Conservation (phyloP, 2,113 vertebrate genomes). For the Carollia perspicillata region DNA sequence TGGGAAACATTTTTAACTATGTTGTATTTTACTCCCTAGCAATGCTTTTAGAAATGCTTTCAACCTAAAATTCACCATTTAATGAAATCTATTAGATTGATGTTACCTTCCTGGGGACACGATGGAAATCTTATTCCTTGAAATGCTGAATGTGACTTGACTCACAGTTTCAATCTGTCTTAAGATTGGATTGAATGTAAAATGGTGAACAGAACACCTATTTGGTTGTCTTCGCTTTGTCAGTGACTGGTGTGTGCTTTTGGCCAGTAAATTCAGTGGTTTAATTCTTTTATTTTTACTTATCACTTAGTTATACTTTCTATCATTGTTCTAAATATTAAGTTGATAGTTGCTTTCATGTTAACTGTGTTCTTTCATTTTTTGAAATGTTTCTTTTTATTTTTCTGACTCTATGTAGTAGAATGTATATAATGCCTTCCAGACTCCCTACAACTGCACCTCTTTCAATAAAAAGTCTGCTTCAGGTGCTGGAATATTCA, state of each 20-base stretch:
- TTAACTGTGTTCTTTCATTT: neutral
- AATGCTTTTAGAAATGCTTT: conserved; percentile 46
- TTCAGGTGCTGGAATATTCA: neutral
- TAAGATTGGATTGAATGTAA: neutral
- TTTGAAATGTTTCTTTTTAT: neutral
- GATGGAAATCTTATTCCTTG: conserved; percentile 33
- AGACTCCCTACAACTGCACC: neutral
- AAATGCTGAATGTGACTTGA: conserved; percentile 21
- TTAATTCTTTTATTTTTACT: neutral
- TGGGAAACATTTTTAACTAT: conserved; percentile 22
- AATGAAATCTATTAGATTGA: conserved; percentile 53
- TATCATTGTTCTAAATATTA: neutral
- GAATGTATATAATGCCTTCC: neutral
- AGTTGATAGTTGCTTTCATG: neutral
- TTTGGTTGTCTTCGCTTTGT: neutral
- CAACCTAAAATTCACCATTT: conserved; percentile 34
- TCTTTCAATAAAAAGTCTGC: neutral
- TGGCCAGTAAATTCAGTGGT: neutral
- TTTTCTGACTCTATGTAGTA: neutral
- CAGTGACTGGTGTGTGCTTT: neutral
- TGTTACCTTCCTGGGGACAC: conserved; percentile 31
- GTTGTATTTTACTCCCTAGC: conserved; percentile 1
- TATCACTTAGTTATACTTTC: neutral
- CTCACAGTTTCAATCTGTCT: neutral
- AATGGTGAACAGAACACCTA: neutral